phyloP scores from a whole-genome alignment of 2,797 vertebrate species.

The Acanthiza pusilla region DNA sequence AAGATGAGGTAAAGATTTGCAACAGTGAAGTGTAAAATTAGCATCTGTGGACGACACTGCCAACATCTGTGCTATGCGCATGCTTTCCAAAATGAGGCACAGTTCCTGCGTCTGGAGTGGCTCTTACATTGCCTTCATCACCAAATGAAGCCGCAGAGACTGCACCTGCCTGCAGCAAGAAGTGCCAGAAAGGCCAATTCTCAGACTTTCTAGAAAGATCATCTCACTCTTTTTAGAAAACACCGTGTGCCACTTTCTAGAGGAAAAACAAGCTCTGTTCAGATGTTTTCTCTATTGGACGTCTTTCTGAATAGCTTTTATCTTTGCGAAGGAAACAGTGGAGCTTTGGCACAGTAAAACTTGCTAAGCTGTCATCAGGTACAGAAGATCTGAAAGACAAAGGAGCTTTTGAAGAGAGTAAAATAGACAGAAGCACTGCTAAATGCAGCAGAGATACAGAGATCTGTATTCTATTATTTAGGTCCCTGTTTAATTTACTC shows the following conservation, averaged over 20 bases:
- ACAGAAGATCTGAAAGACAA: neutral
- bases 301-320: neutral
- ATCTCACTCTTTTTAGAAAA: neutral
- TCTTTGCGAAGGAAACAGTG: neutral
- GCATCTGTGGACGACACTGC: neutral
- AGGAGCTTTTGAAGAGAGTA: neutral
- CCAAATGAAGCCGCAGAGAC: neutral
- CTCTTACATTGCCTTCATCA: neutral
- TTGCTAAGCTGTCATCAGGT: constrained; percentile 10
- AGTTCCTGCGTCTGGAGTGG: neutral
- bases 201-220: neutral
- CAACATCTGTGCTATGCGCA: accelerated
- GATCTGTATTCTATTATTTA: neutral
- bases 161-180: neutral
- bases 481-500: neutral
- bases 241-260: neutral
- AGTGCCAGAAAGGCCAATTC: neutral
- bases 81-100: neutral
- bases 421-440: neutral
- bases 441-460: neutral
- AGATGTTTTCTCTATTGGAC: neutral
- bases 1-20: neutral
- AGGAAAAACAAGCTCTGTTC: neutral
- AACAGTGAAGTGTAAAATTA: neutral
- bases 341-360: neutral